Conservation (phyloP, 1,140 invertebrate genomes). For the Fragariocoptes setiger region DNA sequence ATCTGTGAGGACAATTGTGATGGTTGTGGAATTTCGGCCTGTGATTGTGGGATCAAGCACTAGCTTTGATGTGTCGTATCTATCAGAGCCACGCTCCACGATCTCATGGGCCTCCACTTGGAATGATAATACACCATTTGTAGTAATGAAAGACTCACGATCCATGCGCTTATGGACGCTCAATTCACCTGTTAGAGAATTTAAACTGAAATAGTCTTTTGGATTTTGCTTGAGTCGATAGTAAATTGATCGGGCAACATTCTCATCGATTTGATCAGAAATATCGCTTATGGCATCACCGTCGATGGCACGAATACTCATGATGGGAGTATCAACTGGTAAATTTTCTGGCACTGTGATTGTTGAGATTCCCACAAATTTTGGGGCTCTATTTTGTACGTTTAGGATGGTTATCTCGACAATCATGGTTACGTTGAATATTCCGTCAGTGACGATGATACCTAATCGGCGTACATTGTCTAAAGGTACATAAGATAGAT, state of each 20-base stretch:
- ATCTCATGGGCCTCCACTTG: constrained; percentile 13
- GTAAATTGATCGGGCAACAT: not conserved
- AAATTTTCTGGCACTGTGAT: constrained; percentile 48
- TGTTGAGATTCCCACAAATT: constrained; percentile 41
- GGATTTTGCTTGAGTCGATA: constrained; percentile 27
- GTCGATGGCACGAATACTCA: constrained; percentile 42
- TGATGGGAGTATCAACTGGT: constrained; percentile 39
- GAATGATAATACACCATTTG: constrained; percentile 39
- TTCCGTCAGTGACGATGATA: constrained; percentile 25
- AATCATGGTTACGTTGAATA: constrained; percentile 30
- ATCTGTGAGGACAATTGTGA: constrained; percentile 46
- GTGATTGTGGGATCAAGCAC: constrained; percentile 5
- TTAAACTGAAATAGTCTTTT: constrained; percentile 39
- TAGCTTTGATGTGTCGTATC: constrained; percentile 19
- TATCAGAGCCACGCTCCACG: constrained; percentile 24
- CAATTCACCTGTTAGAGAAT: constrained; percentile 39
- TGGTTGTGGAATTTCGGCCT: constrained; percentile 22
- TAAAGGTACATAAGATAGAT: not conserved
- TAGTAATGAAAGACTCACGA: constrained; percentile 39
- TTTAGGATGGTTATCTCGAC: constrained; percentile 44
- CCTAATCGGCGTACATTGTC: not conserved
- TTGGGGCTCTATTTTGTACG: constrained; percentile 22
- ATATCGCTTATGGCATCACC: constrained; percentile 23
- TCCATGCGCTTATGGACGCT: constrained; percentile 48
- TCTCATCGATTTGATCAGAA: not conserved